Conservation (phyloP, 2,888 invertebrate genomes). For the Epinotia nisella region DNA sequence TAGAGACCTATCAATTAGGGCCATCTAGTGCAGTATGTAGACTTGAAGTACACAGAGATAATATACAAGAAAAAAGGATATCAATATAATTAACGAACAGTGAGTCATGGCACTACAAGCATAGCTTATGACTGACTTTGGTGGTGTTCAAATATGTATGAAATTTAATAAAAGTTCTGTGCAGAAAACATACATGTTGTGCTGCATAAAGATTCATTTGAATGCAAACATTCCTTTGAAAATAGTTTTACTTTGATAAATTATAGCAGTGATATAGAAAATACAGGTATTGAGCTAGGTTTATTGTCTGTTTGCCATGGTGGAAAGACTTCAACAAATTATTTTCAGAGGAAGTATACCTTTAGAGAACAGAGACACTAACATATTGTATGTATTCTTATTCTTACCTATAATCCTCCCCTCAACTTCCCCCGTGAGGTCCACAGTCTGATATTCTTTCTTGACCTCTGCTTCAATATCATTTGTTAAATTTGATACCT, state of each 20-base stretch:
- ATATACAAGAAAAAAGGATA: too few species aligned
- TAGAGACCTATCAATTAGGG: background rate
- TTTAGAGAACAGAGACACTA: background rate
- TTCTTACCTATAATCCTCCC: conserved; percentile 20
- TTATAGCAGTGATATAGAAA: too few species aligned
- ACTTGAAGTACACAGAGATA: background rate
- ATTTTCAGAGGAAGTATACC: background rate
- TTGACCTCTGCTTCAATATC: conserved; percentile 63
- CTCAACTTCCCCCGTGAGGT: conserved; percentile 61
- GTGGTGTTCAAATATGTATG: background rate
- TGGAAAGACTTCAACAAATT: background rate
- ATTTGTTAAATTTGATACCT: conserved; percentile 59
- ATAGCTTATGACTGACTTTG: background rate
- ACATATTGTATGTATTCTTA: background rate
- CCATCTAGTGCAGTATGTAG: background rate
- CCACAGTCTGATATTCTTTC: conserved; percentile 65
- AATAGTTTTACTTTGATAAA: background rate
- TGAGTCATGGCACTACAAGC: background rate
- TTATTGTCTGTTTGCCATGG: too few species aligned
- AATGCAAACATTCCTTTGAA: background rate
- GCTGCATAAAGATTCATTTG: too few species aligned
- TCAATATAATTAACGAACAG: too few species aligned
- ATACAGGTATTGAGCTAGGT: too few species aligned
- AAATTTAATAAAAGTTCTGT: too few species aligned
- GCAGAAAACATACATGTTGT: too few species aligned